Base-by-base conservation (phyloP, 2,113 vertebrate species). In the Cyrtonyx montezumae region DNA sequence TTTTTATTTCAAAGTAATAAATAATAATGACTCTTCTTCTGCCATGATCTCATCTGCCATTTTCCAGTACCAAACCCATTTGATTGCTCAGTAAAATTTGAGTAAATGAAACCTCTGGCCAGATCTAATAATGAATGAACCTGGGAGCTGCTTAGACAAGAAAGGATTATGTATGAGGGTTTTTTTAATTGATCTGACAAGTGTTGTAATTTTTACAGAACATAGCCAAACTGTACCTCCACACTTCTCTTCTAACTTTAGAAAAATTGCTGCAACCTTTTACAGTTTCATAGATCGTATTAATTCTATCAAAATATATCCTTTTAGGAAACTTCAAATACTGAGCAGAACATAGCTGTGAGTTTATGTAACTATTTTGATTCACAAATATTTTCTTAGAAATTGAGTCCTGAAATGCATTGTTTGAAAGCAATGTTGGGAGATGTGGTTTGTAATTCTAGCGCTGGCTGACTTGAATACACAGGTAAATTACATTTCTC, bases 11-110 rank as follows among this genome's bases (percentile, higher is more conserved):
- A 7, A 21, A 56, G 45, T 65, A 25, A 59, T 46, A 79, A 87
- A n/a, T 18, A 73, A 18, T 8, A 46, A 4, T 37, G 58, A 19
- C 11, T 53, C 21, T 3, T 61, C 2, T 4, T 2, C 3, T 0
- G 7, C 10, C 8, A 6, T 15, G 11, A 25, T 42, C 15, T 66
- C 25, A 14, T 28, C 23, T 63, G 20, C 37, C 6, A 1, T 43
- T 49, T 63, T 67, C 55, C 15, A 30, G 26, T 46, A 48, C 8
- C 10, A 75, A 88, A 51, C 5, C 21, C 13, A 26, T 15, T 25
- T 32, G 49, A 25, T 17, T 43, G 13, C 25, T 71, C 28, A 40
- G 34, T 68, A 79, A 83, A 83, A 55, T 56, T 12, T 59, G 18
- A 85, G 10, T 32, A 63, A 61, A 23, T 43, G 13, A 28, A 61